Evolutionary conservation across 2,797 vertebrate species (phyloP).

Genomic region (Enteromius argenteus): DNA sequence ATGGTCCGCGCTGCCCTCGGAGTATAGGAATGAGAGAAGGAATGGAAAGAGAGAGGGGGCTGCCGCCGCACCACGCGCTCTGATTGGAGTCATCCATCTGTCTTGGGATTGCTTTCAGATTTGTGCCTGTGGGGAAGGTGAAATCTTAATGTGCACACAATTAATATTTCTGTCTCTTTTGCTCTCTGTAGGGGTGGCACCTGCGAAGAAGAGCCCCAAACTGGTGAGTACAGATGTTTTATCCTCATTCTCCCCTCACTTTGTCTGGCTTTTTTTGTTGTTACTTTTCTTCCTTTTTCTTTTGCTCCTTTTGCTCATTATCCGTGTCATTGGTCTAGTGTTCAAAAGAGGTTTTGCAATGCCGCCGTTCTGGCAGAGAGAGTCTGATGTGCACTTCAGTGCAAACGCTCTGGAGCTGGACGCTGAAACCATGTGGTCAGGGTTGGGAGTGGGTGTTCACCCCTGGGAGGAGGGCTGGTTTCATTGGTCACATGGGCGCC

Average conservation of each 20-base stretch:
- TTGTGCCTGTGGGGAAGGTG: slow-evolving; percentile 74
- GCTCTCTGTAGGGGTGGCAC: slow-evolving; percentile 87
- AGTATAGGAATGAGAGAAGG: slow-evolving; percentile 58
- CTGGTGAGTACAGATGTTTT: slow-evolving; percentile 86
- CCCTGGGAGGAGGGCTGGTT: slow-evolving; percentile 50
- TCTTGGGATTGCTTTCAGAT: slow-evolving; percentile 71
- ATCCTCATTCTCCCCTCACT: slow-evolving; percentile 7
- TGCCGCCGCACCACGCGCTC: slow-evolving; percentile 56
- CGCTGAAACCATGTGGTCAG: slow-evolving; percentile 16
- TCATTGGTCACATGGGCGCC: slow-evolving; percentile 39
- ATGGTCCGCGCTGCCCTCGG: slow-evolving; percentile 61
- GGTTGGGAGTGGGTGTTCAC: background rate
- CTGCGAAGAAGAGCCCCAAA: slow-evolving; percentile 98
- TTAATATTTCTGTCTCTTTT: slow-evolving; percentile 66
- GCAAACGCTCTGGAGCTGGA: background rate
- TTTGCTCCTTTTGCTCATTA: background rate
- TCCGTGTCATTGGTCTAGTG: background rate
- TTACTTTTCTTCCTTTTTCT: slow-evolving; percentile 32
- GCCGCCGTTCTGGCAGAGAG: slow-evolving; percentile 11
- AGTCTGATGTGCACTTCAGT: slow-evolving; percentile 6
- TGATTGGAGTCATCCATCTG: slow-evolving; percentile 76
- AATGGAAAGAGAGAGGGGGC: slow-evolving; percentile 61
- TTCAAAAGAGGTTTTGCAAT: slow-evolving; percentile 13
- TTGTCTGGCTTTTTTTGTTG: slow-evolving; percentile 9
- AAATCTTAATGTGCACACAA: slow-evolving; percentile 72